phyloP scores from a whole-genome alignment of 2,113 vertebrate genomes.

The Oncorhynchus clarkii region DNA sequence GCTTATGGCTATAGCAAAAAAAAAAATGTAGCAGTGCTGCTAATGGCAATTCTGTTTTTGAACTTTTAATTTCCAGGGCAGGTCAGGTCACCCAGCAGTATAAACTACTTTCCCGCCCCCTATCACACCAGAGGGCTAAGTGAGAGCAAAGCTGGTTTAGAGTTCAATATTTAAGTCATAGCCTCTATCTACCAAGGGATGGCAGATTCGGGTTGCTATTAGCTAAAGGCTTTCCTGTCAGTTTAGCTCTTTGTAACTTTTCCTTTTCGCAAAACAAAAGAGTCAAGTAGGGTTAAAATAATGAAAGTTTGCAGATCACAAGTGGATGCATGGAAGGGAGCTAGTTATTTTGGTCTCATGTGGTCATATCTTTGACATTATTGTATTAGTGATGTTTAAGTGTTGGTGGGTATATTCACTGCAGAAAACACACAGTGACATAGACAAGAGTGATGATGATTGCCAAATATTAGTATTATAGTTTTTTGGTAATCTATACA shows the following conservation, averaged over 20 bases:
- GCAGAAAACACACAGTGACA: no score
- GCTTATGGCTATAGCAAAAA: no score
- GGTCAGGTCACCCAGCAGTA: background rate
- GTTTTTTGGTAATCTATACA: no score
- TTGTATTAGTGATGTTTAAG: background rate
- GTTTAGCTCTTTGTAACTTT: slow-evolving; percentile 29
- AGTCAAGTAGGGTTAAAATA: slow-evolving; percentile 28
- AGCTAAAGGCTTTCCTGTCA: slow-evolving; percentile 33
- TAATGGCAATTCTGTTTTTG: no score
- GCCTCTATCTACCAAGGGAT: background rate
- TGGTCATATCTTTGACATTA: background rate
- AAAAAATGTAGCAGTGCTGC: no score
- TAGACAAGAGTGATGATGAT: no score
- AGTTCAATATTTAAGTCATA: slow-evolving; percentile 35
- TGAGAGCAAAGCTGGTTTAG: slow-evolving; percentile 42
- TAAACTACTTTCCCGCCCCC: background rate
- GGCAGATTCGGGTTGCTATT: slow-evolving; percentile 34
- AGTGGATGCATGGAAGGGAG: background rate
- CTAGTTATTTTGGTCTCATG: slow-evolving; percentile 1
- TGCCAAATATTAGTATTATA: background rate
- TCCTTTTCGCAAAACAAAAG: slow-evolving; percentile 23
- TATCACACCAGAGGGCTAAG: slow-evolving; percentile 21
- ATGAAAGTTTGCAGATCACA: slow-evolving; percentile 17
- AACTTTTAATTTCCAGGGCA: background rate
- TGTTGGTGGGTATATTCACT: no score